Percentiles rank a stretch among this genome's conserved stretches.
phyloP scores from a whole-genome alignment of 2,113 vertebrate species.

The Eudyptes chrysolophus region DNA sequence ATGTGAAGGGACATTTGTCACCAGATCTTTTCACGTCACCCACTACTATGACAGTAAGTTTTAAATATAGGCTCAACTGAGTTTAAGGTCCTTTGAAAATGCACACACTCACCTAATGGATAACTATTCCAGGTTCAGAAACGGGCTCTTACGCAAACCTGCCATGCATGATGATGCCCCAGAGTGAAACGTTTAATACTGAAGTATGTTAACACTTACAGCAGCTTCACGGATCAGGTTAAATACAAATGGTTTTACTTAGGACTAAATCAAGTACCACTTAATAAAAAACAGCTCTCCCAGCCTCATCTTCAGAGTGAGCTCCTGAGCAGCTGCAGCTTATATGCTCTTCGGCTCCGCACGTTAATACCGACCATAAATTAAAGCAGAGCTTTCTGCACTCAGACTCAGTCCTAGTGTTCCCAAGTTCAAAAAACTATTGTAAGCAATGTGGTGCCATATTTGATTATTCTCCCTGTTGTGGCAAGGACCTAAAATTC shows the following conservation, averaged over 20 bases:
- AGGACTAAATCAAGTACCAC: neutral
- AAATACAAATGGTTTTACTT: neutral
- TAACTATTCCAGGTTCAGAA: neutral
- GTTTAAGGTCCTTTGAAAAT: neutral
- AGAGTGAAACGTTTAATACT: neutral
- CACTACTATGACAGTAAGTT: neutral
- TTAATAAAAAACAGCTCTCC: neutral
- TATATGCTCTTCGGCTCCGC: neutral
- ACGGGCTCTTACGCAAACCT: neutral
- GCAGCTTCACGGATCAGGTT: neutral
- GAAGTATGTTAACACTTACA: neutral
- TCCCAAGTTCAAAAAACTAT: neutral
- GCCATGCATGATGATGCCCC: fast-evolving
- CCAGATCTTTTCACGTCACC: neutral
- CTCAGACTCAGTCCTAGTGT: neutral
- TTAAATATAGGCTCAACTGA: neutral
- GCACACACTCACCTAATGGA: fast-evolving
- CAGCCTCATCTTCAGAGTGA: neutral
- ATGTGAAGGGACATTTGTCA: neutral
- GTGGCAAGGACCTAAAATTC: neutral
- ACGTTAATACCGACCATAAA: neutral
- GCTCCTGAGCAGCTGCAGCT: neutral
- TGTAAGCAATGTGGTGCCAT: fast-evolving
- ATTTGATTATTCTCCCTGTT: neutral
- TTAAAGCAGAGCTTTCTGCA: neutral